Evolutionary conservation across 2,113 vertebrate genomes (phyloP), one percentile per base, ranked within the genome.

Genomic region (Anarhynchus alexandrinus): DNA sequence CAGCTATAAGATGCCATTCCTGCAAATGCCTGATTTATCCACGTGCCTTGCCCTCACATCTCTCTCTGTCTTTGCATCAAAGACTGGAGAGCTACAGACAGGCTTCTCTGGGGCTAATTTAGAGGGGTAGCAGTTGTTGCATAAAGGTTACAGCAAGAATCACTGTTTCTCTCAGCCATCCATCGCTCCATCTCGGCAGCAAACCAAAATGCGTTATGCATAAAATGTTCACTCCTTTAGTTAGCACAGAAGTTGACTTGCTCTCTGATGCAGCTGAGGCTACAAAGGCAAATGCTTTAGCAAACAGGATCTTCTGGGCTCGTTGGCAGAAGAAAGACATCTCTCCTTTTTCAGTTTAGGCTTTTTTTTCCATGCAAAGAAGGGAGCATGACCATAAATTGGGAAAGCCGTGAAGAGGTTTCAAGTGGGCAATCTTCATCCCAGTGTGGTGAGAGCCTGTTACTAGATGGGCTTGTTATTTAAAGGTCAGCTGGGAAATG

Each of bases 21-120:
- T 77, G 36, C 43, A 90, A 62, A 82, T 26, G 19, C 29, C 38
- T 62, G 43, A 66, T 97, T 90, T 93, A 42, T 47, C 62, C 66
- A n/a, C 11, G 2, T n/a, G 4, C 1, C 0, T 26, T 73, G 38
- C 32, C 26, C 42, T 93, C 8, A 1, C 13, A 18, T 66, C 16
- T 86, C 67, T 91, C 40, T 81, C 67, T 86, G 40, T 67, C 81
- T 81, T 80, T 52, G 26, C 58, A 52, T 64, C 49, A 57, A 76
- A 30, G 69, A 54, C 49, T 40, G 30, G 62, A 77, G 54, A 93
- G 66, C n/a, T 80, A 19, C 38, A 84, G 34, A 36, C 47, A 76
- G 62, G 30, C 51, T 85, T 87, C 64, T 80, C 57, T 5, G 2
- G 30, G 61, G 52, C 43, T 82, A 15, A 34, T 78, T 38, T 29